These are phyloP conservation scores for Phalloptychus januarius DNA, from an alignment of 2,797 vertebrate genomes.

Conservation along the genomic window DNA sequence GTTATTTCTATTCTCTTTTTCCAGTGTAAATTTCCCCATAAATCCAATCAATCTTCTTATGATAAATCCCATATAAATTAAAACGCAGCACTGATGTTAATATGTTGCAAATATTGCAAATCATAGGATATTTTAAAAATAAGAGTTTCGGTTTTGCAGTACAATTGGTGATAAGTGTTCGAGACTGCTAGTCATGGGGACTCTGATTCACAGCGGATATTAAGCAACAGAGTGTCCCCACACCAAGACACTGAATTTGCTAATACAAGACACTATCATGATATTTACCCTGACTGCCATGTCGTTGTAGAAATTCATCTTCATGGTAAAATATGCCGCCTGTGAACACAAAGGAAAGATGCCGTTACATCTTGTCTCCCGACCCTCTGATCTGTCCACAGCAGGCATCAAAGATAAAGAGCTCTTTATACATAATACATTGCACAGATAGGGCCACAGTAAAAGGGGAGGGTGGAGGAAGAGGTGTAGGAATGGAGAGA, in stretches of 20 bases:
- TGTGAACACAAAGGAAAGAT: slow-evolving; percentile 89
- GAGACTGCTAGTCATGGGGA: slow-evolving; percentile 37
- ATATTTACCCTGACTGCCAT: slow-evolving; percentile 99
- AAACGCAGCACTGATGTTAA: background rate
- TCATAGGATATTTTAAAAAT: background rate
- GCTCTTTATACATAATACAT: slow-evolving; percentile 98
- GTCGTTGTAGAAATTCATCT: slow-evolving; percentile 97
- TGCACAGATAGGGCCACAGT: slow-evolving; percentile 79
- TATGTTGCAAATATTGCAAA: background rate
- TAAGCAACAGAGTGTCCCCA: slow-evolving; percentile 47
- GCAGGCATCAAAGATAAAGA: slow-evolving; percentile 92
- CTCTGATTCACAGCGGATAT: slow-evolving; percentile 44
- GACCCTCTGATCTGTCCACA: slow-evolving; percentile 86
- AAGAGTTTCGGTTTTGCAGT: slow-evolving; percentile 11
- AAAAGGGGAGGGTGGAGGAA: slow-evolving; percentile 41
- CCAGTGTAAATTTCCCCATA: background rate
- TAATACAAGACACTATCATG: slow-evolving; percentile 87
- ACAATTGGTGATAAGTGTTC: slow-evolving; percentile 24
- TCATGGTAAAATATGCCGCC: slow-evolving; percentile 96
- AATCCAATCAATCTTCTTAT: background rate
- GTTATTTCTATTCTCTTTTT: background rate
- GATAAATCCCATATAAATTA: background rate
- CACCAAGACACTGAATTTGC: slow-evolving; percentile 82
- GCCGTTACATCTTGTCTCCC: slow-evolving; percentile 85
- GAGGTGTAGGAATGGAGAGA: slow-evolving; percentile 34